phyloP scores from a whole-genome alignment of 1,140 invertebrate species.

The Meloidogyne exigua region DNA sequence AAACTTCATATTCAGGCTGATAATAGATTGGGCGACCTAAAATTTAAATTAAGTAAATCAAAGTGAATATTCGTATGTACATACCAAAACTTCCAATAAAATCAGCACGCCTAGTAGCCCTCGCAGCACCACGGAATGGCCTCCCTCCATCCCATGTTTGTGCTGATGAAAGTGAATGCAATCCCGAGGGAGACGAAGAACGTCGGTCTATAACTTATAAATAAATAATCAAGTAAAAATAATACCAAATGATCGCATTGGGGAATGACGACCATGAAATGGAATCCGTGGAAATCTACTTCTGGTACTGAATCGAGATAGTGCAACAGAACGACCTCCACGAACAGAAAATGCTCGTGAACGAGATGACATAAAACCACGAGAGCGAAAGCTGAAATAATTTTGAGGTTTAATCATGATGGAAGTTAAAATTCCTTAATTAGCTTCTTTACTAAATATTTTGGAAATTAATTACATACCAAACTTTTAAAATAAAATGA shows the following conservation, averaged over 20 bases:
- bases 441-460: background rate
- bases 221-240: background rate
- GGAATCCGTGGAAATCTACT: conserved; percentile 13
- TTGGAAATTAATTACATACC: background rate
- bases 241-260: background rate
- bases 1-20: conserved; percentile 25
- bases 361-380: conserved; percentile 4
- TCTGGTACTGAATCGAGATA: conserved; percentile 7
- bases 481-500: background rate
- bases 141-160: background rate
- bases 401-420: too few relatives aligned
- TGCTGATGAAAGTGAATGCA: background rate
- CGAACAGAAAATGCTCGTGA: background rate
- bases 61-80: background rate
- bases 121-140: background rate
- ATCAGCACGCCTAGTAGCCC: background rate
- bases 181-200: background rate
- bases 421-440: too few relatives aligned
- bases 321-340: background rate
- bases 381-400: background rate
- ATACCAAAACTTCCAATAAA: conserved; percentile 26
- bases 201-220: background rate
- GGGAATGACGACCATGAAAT: conserved; percentile 6
- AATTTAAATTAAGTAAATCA: background rate
- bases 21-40: conserved; percentile 21